These are phyloP conservation scores for Hypercompe scribonia DNA, from an alignment of 2,888 invertebrate genomes.

Conservation along the genomic window DNA sequence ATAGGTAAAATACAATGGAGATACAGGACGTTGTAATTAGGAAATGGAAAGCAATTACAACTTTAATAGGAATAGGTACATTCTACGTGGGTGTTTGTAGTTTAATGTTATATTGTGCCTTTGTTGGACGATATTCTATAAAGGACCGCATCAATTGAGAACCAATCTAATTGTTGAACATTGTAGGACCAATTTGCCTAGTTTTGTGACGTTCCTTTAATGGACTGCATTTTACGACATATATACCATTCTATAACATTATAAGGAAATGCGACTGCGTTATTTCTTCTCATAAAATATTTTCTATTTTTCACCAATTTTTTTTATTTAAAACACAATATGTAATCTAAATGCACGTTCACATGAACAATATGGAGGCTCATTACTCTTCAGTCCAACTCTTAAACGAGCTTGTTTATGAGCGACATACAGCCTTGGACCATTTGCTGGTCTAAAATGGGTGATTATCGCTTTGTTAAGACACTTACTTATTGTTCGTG, in stretches of 20 bases:
- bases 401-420: too few relatives aligned
- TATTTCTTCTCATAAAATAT: neutral
- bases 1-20: slow-evolving; percentile 67
- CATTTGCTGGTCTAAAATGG: too few relatives aligned
- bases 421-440: too few relatives aligned
- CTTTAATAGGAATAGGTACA: slow-evolving; percentile 64
- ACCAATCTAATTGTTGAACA: slow-evolving; percentile 18
- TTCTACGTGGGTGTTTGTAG: slow-evolving; percentile 49
- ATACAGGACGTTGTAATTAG: slow-evolving; percentile 71
- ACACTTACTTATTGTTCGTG: too few relatives aligned
- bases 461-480: too few relatives aligned
- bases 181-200: slow-evolving; percentile 7
- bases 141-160: slow-evolving; percentile 7
- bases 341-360: too few relatives aligned
- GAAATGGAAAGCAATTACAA: slow-evolving; percentile 70
- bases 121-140: slow-evolving; percentile 31
- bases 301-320: too few relatives aligned
- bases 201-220: neutral
- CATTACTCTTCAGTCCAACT: too few relatives aligned
- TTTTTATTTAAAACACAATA: too few relatives aligned
- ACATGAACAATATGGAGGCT: too few relatives aligned
- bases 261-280: too few relatives aligned
- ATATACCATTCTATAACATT: neutral
- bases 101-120: slow-evolving; percentile 50
- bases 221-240: neutral